Conservation (phyloP, 2,888 invertebrate species). For the Campoplex nolae region DNA sequence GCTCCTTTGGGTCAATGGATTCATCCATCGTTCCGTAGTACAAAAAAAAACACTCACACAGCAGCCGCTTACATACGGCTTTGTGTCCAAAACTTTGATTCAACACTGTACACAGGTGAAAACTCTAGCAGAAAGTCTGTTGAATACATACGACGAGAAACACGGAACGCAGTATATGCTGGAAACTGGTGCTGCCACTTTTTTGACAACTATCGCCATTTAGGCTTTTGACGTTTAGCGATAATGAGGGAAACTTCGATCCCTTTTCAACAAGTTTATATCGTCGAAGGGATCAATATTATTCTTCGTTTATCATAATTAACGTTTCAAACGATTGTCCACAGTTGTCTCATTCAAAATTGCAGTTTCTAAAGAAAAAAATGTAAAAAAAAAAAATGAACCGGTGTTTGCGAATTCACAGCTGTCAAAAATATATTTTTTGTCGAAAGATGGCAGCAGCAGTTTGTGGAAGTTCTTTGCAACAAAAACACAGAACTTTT, state of each 20-base stretch:
- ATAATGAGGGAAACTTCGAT: conserved; percentile 9
- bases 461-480: neutral
- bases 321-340: neutral
- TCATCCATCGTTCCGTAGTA: conserved; percentile 74
- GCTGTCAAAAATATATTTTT: neutral
- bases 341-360: neutral
- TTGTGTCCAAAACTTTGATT: conserved; percentile 22
- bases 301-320: neutral
- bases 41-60: conserved; percentile 12
- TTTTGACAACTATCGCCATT: neutral
- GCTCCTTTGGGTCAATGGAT: conserved; percentile 79
- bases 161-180: conserved; percentile 1
- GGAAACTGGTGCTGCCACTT: conserved; percentile 15
- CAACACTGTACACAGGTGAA: conserved; percentile 14
- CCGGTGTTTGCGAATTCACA: neutral
- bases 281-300: neutral
- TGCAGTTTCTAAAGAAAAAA: neutral
- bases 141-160: neutral
- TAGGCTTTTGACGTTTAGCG: neutral
- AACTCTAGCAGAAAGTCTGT: conserved; percentile 47
- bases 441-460: neutral
- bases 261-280: neutral
- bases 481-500: neutral
- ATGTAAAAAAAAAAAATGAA: neutral
- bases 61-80: conserved; percentile 44